Base-by-base conservation (phyloP, 2,888 invertebrate genomes). In the Cataglyphis albicans region DNA sequence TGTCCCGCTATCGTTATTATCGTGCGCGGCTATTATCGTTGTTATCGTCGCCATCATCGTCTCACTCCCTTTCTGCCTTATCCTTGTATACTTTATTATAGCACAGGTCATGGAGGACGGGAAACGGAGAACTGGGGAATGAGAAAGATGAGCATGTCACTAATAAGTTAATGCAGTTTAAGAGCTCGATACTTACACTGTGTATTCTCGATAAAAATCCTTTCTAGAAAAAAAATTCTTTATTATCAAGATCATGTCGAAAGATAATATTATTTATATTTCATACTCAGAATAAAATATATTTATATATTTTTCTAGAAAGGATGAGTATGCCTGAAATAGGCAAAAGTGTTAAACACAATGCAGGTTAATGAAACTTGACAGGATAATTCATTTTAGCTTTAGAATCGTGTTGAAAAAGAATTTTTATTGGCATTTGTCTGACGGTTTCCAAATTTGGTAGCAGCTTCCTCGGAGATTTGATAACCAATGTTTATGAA, bases 1-100 rank as follows among this genome's bases (percentile, higher is more conserved):
- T 61, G 63, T 65, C 67, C 67, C 68, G 41, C 75, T 80, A 82
- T 84, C 81, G 67, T 74, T 78, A 80, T 61, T 80, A 80, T 80
- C 78, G 78, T 25, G 44, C 73, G 61, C 81, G 81, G 57, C 52
- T 65, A 83, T 83, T 83, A 81, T 83, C 64, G 38, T 64, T 57
- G 83, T 44, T 55, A 73, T 81, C 83, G 64, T 35, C 72, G 64
- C 38, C 72, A 70, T 83, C 67, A 78, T 73, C 76, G 35, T 65
- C 48, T 29, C 21, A 25, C 32, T 48, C 59, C 21, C 25, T 35
- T 67, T 15, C 74, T 68, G 48, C 35, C 44, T 67, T 63, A 48
- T 44, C 48, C 59, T 29, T 55, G 48, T 68, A 25, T 48, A 68
- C 38, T 52, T 76, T 76, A 67, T 57, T 57, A 15, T 6, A 6